Conservation (phyloP, 2,113 vertebrate species). For the Cryptotis parvus region DNA sequence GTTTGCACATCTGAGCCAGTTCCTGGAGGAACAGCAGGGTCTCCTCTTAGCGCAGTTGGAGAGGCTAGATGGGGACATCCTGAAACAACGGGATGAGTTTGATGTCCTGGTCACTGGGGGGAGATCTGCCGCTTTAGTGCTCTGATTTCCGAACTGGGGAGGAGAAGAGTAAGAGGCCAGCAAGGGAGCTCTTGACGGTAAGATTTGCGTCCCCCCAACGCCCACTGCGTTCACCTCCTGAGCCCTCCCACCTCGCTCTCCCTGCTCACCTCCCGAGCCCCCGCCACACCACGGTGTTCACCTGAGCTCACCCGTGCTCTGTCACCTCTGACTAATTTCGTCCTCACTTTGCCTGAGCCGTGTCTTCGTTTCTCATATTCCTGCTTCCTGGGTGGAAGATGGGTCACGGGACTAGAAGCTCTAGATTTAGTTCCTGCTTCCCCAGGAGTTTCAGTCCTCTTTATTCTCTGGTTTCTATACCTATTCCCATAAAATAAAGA, state of each 20-base stretch:
- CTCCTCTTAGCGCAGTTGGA: conserved; percentile 73
- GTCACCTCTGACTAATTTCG: rapidly evolving
- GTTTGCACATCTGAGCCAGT: conserved; percentile 60
- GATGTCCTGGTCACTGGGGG: not conserved
- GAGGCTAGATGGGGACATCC: conserved; percentile 66
- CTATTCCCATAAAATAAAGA: not conserved
- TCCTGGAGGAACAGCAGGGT: conserved; percentile 75
- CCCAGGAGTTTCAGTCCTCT: not conserved
- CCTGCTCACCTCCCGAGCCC: too few relatives aligned
- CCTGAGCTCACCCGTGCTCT: rapidly evolving
- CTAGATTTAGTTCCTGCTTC: not conserved
- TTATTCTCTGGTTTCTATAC: not conserved
- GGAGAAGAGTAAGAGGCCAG: conserved; percentile 54
- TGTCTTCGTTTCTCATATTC: not conserved
- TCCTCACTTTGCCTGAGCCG: not conserved
- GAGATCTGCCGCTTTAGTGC: not conserved
- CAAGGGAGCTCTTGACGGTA: conserved; percentile 80
- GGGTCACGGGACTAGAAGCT: not conserved
- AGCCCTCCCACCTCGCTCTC: too few relatives aligned
- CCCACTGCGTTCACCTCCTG: too few relatives aligned
- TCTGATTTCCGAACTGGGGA: conserved; percentile 81
- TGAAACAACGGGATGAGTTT: conserved; percentile 62
- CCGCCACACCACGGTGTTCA: too few relatives aligned
- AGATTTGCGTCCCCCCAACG: too few relatives aligned
- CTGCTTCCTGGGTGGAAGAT: not conserved